Percentiles rank a stretch among this genome's conserved stretches.
These are phyloP conservation scores for Oryzias woworae DNA, from an alignment of 2,113 vertebrate genomes.

Conservation along the genomic window DNA sequence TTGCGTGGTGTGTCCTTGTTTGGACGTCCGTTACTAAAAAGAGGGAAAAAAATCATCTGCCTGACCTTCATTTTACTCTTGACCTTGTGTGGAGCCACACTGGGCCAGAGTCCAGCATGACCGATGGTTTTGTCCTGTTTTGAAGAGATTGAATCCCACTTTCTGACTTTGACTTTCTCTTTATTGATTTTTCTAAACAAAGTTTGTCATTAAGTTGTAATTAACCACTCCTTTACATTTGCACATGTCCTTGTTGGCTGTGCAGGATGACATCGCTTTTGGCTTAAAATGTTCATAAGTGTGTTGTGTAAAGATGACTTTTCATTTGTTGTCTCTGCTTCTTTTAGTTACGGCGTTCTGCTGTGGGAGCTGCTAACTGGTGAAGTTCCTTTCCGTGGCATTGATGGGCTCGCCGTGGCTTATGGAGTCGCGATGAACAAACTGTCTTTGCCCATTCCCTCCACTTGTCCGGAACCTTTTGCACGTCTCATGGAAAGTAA, in stretches of 20 bases:
- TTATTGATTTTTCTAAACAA: too few relatives aligned
- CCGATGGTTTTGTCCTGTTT: too few relatives aligned
- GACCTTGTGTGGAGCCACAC: too few relatives aligned
- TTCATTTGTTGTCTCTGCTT: neutral
- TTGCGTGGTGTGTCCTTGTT: too few relatives aligned
- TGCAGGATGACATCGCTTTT: neutral
- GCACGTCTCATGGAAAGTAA: constrained; percentile 95
- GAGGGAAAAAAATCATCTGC: too few relatives aligned
- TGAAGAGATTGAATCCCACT: too few relatives aligned
- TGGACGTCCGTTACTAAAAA: too few relatives aligned
- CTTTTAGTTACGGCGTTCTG: constrained; percentile 87
- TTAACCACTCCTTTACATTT: too few relatives aligned
- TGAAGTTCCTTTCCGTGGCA: constrained; percentile 94
- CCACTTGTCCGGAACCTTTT: constrained; percentile 95
- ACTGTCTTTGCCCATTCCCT: constrained; percentile 93
- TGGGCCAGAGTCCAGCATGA: too few relatives aligned
- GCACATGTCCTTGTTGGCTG: neutral
- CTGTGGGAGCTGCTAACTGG: constrained; percentile 95
- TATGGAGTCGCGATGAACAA: constrained; percentile 99
- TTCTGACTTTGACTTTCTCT: too few relatives aligned
- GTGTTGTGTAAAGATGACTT: neutral
- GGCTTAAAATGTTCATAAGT: neutral
- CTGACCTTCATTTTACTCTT: too few relatives aligned
- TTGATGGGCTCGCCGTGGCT: constrained; percentile 92
- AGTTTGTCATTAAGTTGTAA: too few relatives aligned